Percentiles rank a stretch among this genome's conserved stretches.
Conservation (phyloP, 2,888 invertebrate genomes). For the Coleophora deauratella region DNA sequence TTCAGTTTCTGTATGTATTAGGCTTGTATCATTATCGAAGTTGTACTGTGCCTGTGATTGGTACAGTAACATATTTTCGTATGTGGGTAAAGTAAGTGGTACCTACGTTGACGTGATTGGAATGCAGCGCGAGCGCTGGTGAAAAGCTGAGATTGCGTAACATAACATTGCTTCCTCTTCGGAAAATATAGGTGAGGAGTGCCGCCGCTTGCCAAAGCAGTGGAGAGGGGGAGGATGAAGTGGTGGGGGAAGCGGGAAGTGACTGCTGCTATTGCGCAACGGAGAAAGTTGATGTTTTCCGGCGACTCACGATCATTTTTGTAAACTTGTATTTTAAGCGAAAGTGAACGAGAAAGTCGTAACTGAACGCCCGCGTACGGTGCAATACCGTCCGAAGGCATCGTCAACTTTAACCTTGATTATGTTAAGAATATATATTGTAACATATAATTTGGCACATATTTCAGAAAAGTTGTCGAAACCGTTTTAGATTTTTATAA, state of each 20-base stretch:
- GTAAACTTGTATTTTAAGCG: slow-evolving; percentile 71
- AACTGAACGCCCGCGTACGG: slow-evolving; percentile 11
- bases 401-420: not conserved
- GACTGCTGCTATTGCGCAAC: slow-evolving; percentile 66
- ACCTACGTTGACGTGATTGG: slow-evolving; percentile 22
- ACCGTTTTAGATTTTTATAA: too few species aligned
- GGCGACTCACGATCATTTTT: slow-evolving; percentile 66
- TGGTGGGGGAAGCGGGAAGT: slow-evolving; percentile 26
- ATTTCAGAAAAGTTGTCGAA: too few species aligned
- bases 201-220: slow-evolving; percentile 21
- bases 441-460: too few species aligned
- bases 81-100: too few species aligned
- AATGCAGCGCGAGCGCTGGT: slow-evolving; percentile 34
- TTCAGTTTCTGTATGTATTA: too few species aligned
- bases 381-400: slow-evolving; percentile 4
- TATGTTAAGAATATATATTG: not conserved
- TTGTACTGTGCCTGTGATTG: too few species aligned
- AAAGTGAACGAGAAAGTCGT: slow-evolving; percentile 61
- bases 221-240: slow-evolving; percentile 8
- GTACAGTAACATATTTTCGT: too few species aligned
- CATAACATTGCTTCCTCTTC: slow-evolving; percentile 49
- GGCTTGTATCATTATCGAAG: too few species aligned
- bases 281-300: slow-evolving; percentile 66
- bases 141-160: slow-evolving; percentile 56
- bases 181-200: slow-evolving; percentile 66